phyloP scores from a whole-genome alignment of 2,888 invertebrate species.

The Cryptus viduatorius region DNA sequence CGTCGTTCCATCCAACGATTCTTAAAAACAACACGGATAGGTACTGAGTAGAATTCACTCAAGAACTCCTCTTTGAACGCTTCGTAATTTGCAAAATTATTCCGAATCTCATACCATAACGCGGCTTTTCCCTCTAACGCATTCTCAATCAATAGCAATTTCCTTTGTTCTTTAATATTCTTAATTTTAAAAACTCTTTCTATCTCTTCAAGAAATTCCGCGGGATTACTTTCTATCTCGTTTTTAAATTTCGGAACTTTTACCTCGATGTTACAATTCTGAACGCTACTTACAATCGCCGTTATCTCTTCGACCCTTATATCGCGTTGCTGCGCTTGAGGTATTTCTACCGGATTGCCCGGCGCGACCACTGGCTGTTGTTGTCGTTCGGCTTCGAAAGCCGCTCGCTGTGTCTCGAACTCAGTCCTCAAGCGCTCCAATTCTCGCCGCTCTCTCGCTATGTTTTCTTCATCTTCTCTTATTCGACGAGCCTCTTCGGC shows the following conservation, averaged over 20 bases:
- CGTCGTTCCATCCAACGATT: constrained; percentile 30
- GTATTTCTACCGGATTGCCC: not conserved
- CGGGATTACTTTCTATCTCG: constrained; percentile 30
- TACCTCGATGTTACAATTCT: constrained; percentile 18
- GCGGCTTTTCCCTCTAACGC: constrained; percentile 39
- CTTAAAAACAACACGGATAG: constrained; percentile 32
- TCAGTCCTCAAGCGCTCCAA: no score
- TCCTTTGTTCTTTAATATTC: constrained; percentile 21
- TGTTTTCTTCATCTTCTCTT: not conserved
- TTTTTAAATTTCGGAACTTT: constrained; percentile 51
- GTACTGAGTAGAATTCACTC: constrained; percentile 41
- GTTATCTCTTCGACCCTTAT: not conserved
- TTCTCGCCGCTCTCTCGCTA: not conserved
- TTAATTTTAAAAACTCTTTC: constrained; percentile 44
- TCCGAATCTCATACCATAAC: constrained; percentile 20
- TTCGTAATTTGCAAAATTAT: constrained; percentile 14
- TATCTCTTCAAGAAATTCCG: constrained; percentile 42
- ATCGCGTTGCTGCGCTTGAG: not conserved
- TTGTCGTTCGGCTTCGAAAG: no score
- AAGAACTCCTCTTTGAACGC: constrained; percentile 22
- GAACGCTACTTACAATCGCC: constrained; percentile 20
- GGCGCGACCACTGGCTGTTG: no score
- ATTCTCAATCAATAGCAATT: constrained; percentile 33
- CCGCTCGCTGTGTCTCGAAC: no score
- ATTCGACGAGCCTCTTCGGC: not conserved